Evolutionary conservation across 2,797 vertebrate genomes (phyloP).

Genomic region (Mus spretus): DNA sequence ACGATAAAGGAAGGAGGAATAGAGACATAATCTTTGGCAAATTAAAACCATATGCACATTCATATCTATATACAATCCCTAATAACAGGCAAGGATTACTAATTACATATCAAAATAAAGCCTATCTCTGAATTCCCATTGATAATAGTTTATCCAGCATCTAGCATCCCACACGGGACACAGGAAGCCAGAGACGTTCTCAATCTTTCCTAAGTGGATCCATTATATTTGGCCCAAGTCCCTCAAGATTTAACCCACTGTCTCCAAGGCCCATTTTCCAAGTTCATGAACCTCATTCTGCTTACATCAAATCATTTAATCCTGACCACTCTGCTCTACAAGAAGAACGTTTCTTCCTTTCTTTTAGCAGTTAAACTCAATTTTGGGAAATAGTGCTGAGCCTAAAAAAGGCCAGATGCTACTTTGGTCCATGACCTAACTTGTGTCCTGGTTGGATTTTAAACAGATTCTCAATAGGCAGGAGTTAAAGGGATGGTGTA

Average conservation of each 20-base stretch:
- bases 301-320: background rate
- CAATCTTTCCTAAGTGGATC: background rate
- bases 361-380: background rate
- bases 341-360: background rate
- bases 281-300: background rate
- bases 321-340: background rate
- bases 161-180: background rate
- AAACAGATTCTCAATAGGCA: slow-evolving; percentile 21
- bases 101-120: slow-evolving; percentile 1
- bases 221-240: background rate
- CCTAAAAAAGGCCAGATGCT: background rate
- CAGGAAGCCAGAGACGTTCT: background rate
- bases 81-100: background rate
- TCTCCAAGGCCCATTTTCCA: slow-evolving; percentile 9
- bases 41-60: slow-evolving; percentile 44
- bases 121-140: background rate
- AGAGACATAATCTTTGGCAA: background rate
- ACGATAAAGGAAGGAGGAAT: slow-evolving; percentile 41
- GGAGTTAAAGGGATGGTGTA: background rate
- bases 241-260: slow-evolving; percentile 14
- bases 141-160: background rate
- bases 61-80: background rate
- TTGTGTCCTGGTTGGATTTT: background rate
- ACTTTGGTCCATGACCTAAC: background rate
- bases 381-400: background rate